Evolutionary conservation across 2,888 invertebrate species (phyloP), one percentile per base, ranked within the genome.

Genomic region (Cerceris ruficornis): DNA sequence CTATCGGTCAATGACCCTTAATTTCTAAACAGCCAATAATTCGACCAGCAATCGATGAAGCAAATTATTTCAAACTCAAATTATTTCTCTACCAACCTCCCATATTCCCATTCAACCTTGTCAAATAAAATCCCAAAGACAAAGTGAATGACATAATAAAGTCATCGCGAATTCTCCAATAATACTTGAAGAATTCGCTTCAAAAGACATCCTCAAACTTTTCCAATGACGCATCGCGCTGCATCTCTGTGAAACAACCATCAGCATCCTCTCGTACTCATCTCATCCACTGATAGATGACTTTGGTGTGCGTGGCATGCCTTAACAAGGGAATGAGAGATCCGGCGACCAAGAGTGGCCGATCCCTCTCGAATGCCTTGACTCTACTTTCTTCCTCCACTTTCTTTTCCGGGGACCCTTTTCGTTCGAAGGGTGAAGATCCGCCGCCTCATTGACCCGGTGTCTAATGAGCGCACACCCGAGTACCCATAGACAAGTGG

Each of bases 401-500:
- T 78, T 75, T 61, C 60, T 67, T 73, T 64, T 62, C 54, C 52
- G 17, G 43, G 42, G 11, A 14, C 74, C 75, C 60, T 72, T 69
- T 72, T 73, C 69, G 75, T 74, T 75, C 75, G 77, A 72, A 75
- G 81, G 74, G 65, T 65, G 71, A 80, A 81, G 81, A 86, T 85
- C 77, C 81, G 70, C 80, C 82, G 81, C 86, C 87, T 88, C 89
- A 88, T 89, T 89, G 90, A 90, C 90, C 89, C 83, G 84, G 71
- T 77, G 84, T 88, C 88, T 90, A 90, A 90, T 90, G 89, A 90
- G 88, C 87, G 85, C 84, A 82, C 86, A 86, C 86, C 85, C 71
- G 83, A 89, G 86, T 86, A 82, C 82, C 77, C 79, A 75, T 77
- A 84, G 86, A 88, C 87, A 85, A 88, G 86, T 83, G 87, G 87